phyloP scores from a whole-genome alignment of 2,888 invertebrate species.

The Pristionchus fissidentatus region DNA sequence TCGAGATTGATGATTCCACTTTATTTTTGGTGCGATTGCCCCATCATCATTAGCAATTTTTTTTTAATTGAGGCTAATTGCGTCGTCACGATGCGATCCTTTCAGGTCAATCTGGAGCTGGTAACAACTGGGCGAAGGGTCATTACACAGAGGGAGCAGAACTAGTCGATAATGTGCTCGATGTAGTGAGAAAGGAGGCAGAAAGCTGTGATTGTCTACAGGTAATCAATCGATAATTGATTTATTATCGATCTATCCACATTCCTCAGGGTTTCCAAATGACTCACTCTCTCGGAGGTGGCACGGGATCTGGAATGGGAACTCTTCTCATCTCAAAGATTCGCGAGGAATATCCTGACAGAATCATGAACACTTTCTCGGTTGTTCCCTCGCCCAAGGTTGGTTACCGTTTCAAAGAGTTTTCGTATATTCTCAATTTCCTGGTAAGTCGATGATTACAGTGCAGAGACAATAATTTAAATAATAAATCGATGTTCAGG shows the following conservation, averaged over 20 bases:
- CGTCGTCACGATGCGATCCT: neutral
- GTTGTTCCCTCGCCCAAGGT: conserved; percentile 88
- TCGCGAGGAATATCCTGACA: conserved; percentile 95
- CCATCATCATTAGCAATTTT: no score
- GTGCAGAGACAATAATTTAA: neutral
- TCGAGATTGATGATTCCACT: no score
- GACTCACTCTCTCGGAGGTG: conserved; percentile 87
- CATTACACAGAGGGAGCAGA: conserved; percentile 90
- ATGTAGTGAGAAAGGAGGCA: conserved; percentile 81
- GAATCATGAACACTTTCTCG: conserved; percentile 97
- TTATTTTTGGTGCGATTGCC: no score
- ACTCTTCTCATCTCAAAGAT: conserved; percentile 93
- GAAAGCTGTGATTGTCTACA: conserved; percentile 69
- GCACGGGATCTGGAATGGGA: conserved; percentile 90
- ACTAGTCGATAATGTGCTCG: conserved; percentile 80
- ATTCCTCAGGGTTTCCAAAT: conserved; percentile 84
- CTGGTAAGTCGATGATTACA: neutral
- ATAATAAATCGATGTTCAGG: conserved; percentile 38
- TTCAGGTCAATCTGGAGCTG: conserved; percentile 81
- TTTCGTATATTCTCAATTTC: no score
- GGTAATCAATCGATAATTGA: conserved; percentile 48
- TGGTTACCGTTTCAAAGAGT: neutral
- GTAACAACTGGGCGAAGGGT: conserved; percentile 91
- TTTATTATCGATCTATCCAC: neutral
- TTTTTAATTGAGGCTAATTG: no score